These are phyloP conservation scores for Athetis lepigone DNA, from an alignment of 2,888 invertebrate genomes.

Conservation along the genomic window DNA sequence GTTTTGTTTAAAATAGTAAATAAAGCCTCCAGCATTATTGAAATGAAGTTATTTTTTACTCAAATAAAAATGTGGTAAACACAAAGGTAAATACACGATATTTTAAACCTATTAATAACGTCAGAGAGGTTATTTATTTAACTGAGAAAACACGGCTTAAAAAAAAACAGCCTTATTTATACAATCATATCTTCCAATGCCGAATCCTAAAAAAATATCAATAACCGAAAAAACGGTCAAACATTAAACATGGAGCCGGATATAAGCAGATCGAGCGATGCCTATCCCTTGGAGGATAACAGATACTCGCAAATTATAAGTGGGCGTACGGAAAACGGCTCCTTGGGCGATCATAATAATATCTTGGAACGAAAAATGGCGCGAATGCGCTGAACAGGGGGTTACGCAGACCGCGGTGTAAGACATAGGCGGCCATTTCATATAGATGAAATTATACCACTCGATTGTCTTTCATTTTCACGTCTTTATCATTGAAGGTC, in stretches of 20 bases:
- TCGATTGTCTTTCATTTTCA: slow-evolving; percentile 14
- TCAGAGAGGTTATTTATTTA: slow-evolving; percentile 31
- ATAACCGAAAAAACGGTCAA: slow-evolving; percentile 68
- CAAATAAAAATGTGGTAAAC: slow-evolving; percentile 18
- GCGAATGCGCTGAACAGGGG: slow-evolving; percentile 67
- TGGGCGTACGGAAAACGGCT: slow-evolving; percentile 82
- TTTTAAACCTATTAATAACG: slow-evolving; percentile 15
- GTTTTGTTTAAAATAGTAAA: slow-evolving; percentile 53
- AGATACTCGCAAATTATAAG: slow-evolving; percentile 86
- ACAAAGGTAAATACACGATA: slow-evolving; percentile 8
- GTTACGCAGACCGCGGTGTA: slow-evolving; percentile 44
- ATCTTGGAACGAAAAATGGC: slow-evolving; percentile 85
- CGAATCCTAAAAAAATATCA: slow-evolving; percentile 73
- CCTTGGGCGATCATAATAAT: slow-evolving; percentile 86
- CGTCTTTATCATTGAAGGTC: no score
- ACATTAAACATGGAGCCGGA: slow-evolving; percentile 73
- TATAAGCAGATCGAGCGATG: slow-evolving; percentile 71
- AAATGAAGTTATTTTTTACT: slow-evolving; percentile 29
- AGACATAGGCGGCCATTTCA: slow-evolving; percentile 43
- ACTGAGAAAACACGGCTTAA: slow-evolving; percentile 21
- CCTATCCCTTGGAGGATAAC: slow-evolving; percentile 74
- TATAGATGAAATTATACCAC: slow-evolving; percentile 10
- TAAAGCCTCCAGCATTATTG: slow-evolving; percentile 28
- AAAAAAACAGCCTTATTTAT: slow-evolving; percentile 45
- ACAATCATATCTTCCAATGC: slow-evolving; percentile 50